Percentiles rank a stretch among this genome's conserved stretches.
Evolutionary conservation across 2,888 invertebrate species (phyloP).

Genomic region (Steinernema hermaphroditum): DNA sequence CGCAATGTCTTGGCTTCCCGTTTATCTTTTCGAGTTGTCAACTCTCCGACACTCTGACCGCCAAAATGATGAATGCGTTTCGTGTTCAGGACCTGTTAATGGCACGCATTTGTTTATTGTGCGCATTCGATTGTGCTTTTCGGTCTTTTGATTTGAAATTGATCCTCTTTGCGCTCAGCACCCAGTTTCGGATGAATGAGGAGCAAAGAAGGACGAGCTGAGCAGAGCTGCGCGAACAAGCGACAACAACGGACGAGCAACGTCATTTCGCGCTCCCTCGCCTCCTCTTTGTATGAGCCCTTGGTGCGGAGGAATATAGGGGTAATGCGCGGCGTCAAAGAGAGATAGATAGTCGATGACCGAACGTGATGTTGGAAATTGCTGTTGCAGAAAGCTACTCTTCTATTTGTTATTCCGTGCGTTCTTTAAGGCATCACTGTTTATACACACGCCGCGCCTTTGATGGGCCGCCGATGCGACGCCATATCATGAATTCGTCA

Average conservation of each 20-base stretch:
- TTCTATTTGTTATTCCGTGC: too few relatives aligned
- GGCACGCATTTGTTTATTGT: background rate
- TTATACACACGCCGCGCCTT: background rate
- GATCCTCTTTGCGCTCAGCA: background rate
- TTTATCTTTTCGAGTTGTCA: slow-evolving; percentile 2
- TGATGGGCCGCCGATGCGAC: background rate
- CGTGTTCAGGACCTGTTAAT: background rate
- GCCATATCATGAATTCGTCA: slow-evolving; percentile 16
- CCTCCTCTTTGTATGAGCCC: background rate
- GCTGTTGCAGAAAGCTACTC: background rate
- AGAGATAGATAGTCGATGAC: slow-evolving; percentile 7
- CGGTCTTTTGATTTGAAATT: background rate
- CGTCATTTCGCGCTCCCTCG: background rate
- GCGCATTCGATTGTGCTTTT: background rate
- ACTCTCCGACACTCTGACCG: slow-evolving; percentile 3
- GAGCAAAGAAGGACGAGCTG: slow-evolving; percentile 11
- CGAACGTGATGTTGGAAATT: background rate
- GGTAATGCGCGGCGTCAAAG: slow-evolving; percentile 2
- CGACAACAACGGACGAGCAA: too few relatives aligned
- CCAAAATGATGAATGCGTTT: slow-evolving; percentile 15
- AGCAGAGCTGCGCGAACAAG: background rate
- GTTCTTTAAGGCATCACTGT: too few relatives aligned
- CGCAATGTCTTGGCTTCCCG: slow-evolving; percentile 7
- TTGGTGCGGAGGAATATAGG: background rate
- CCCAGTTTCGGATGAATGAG: background rate